Conservation (phyloP, 1,140 invertebrate species). For the Phocides pigmalion region DNA sequence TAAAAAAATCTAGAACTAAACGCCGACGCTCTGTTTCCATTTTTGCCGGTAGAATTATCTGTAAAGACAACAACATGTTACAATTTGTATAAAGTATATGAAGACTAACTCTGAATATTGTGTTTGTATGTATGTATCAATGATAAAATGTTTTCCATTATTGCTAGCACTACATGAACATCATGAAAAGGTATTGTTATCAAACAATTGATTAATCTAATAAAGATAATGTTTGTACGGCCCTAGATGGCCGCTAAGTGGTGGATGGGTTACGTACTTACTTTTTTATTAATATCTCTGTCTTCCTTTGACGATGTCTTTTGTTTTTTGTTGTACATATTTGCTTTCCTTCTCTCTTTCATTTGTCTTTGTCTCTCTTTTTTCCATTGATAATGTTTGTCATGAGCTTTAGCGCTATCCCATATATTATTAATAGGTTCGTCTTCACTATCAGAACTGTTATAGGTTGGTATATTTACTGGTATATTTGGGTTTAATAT, state of each 20-base stretch:
- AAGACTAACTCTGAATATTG: too few relatives aligned
- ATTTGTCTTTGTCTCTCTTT: constrained; percentile 69
- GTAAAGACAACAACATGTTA: constrained; percentile 39
- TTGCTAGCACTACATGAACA: too few relatives aligned
- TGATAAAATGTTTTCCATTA: too few relatives aligned
- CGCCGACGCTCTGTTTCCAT: constrained; percentile 83
- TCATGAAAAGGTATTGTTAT: too few relatives aligned
- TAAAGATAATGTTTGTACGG: constrained; percentile 14
- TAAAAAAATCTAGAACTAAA: constrained; percentile 87
- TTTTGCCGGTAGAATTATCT: constrained; percentile 73
- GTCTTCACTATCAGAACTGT: constrained; percentile 71
- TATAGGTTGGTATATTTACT: constrained; percentile 42
- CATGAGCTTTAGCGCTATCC: constrained; percentile 71
- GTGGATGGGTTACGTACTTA: constrained; percentile 48
- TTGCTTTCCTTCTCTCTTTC: constrained; percentile 73
- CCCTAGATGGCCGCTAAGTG: constrained; percentile 10
- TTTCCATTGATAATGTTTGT: constrained; percentile 80
- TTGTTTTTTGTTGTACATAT: constrained; percentile 59
- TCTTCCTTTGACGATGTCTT: constrained; percentile 49
- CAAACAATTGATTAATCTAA: neutral
- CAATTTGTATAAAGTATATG: neutral
- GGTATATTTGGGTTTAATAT: constrained; percentile 79
- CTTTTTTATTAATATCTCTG: constrained; percentile 63
- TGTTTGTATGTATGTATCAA: too few relatives aligned
- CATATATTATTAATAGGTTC: constrained; percentile 74